These are phyloP conservation scores for Pristionchus mayeri DNA, from an alignment of 2,888 invertebrate genomes.

Conservation along the genomic window DNA sequence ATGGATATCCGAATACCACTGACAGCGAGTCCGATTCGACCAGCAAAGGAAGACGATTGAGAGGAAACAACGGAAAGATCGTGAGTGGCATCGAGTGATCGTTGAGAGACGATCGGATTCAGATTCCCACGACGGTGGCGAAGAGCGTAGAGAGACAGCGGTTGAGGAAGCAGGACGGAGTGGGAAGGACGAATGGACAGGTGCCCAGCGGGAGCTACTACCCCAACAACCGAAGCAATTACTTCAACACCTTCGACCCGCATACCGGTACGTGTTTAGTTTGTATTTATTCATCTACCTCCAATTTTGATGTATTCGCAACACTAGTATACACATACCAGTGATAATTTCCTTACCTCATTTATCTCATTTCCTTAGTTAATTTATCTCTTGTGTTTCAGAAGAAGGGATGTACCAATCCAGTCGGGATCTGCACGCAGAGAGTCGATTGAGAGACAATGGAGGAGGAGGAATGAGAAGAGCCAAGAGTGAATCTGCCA, in stretches of 20 bases:
- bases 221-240: constrained; percentile 16
- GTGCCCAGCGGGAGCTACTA: constrained; percentile 53
- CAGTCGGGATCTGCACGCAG: constrained; percentile 26
- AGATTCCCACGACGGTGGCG: constrained; percentile 64
- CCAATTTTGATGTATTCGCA: too few species aligned
- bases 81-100: neutral
- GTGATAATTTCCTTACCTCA: too few species aligned
- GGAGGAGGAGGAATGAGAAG: constrained; percentile 66
- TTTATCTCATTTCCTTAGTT: too few species aligned
- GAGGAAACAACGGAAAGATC: constrained; percentile 40
- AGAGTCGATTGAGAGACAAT: constrained; percentile 46
- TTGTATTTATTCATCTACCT: neutral
- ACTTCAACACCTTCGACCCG: constrained; percentile 60
- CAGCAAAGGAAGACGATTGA: constrained; percentile 23
- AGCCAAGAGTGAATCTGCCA: constrained; percentile 70
- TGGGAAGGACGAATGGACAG: constrained; percentile 55
- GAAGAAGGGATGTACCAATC: constrained; percentile 47
- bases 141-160: constrained; percentile 70
- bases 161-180: constrained; percentile 66
- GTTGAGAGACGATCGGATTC: neutral
- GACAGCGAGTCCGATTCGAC: constrained; percentile 44
- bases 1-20: constrained; percentile 34
- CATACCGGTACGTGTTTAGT: constrained; percentile 51
- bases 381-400: too few species aligned
- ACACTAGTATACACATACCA: too few species aligned